These are phyloP conservation scores for Cettia cetti DNA, from an alignment of 2,113 vertebrate genomes.

Conservation along the genomic window DNA sequence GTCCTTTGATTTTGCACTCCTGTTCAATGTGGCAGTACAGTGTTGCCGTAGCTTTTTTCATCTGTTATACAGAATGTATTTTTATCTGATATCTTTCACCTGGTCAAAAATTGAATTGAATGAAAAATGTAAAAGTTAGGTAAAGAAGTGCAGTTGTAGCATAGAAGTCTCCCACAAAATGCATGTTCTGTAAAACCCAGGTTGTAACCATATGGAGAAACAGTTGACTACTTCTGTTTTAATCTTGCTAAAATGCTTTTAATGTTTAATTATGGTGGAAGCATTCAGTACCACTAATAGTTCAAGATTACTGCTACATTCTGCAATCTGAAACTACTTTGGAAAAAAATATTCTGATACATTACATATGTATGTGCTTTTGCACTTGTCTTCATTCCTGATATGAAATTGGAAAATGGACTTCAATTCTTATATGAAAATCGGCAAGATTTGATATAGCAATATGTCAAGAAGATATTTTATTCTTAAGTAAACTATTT, in stretches of 20 bases:
- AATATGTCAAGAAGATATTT: not conserved
- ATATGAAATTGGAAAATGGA: not conserved
- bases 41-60: not conserved
- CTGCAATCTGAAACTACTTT: not conserved
- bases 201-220: not conserved
- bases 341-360: not conserved
- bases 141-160: not conserved
- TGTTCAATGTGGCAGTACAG: not conserved
- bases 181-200: not conserved
- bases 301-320: not conserved
- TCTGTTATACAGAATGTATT: not conserved
- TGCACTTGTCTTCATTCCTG: not conserved
- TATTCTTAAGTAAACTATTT: not conserved
- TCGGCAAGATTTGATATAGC: not conserved
- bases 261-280: not conserved
- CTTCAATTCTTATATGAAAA: not conserved
- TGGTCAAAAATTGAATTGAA: not conserved
- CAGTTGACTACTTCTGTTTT: not conserved
- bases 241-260: not conserved
- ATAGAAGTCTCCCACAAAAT: not conserved
- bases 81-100: not conserved
- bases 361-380: not conserved
- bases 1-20: not conserved
- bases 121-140: not conserved
- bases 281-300: not conserved